A percentile compares a stretch with the other conserved stretches of the same genome.
phyloP scores from a whole-genome alignment of 2,113 vertebrate species.

The Oryzias curvinotus region DNA sequence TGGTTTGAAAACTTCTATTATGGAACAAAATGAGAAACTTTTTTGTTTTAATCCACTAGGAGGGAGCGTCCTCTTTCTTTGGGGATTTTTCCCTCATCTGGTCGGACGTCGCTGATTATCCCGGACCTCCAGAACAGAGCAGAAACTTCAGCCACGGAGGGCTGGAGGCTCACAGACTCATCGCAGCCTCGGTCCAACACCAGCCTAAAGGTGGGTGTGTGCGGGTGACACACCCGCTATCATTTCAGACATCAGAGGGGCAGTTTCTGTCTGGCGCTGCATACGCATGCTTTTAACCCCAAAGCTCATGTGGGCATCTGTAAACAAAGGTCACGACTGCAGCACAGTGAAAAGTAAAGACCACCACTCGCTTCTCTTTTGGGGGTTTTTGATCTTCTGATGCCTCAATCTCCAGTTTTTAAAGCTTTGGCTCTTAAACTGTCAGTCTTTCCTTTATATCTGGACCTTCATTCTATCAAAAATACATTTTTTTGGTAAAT shows the following conservation, averaged over 20 bases:
- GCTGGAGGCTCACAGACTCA: constrained; percentile 89
- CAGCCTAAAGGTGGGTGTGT: constrained; percentile 89
- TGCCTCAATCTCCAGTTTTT: too few relatives aligned
- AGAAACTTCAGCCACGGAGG: constrained; percentile 82
- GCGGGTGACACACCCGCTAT: background rate
- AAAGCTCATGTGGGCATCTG: background rate
- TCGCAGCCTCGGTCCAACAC: constrained; percentile 87
- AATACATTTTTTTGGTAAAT: too few relatives aligned
- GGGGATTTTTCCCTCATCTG: constrained; percentile 86
- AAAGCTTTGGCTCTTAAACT: too few relatives aligned
- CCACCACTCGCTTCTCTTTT: background rate
- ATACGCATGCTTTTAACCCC: background rate
- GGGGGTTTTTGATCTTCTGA: background rate
- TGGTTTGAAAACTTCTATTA: background rate
- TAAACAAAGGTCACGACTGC: background rate
- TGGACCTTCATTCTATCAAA: too few relatives aligned
- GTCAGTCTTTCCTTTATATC: too few relatives aligned
- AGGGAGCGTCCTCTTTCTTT: constrained; percentile 95
- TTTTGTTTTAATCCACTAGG: constrained; percentile 60
- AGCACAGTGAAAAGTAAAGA: background rate
- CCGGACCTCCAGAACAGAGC: constrained; percentile 83
- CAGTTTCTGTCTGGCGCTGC: background rate
- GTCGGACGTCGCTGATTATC: constrained; percentile 76
- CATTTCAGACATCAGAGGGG: background rate
- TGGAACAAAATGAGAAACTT: background rate